phyloP scores from a whole-genome alignment of 1,140 invertebrate species.

The Drosophila obscura region DNA sequence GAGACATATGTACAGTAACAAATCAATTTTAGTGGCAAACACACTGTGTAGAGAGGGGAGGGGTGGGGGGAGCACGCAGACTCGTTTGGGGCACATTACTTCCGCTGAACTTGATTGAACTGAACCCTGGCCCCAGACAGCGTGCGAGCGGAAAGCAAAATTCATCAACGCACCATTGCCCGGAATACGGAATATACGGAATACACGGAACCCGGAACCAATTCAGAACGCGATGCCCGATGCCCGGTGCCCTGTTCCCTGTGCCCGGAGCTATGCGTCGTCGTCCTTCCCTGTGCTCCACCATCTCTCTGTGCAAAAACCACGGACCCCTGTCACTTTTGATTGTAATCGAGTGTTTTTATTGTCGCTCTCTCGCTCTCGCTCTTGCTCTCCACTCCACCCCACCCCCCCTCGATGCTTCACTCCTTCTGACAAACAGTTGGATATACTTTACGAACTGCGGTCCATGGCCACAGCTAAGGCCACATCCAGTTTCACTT shows the following conservation, averaged over 20 bases:
- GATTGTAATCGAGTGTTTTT: conserved; percentile 81
- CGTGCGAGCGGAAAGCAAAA: conserved; percentile 44
- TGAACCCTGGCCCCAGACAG: conserved; percentile 32
- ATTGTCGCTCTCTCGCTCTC: conserved; percentile 33
- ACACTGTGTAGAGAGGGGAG: background rate
- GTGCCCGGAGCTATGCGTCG: background rate
- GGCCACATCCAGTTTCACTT: conserved; percentile 15
- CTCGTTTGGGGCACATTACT: conserved; percentile 69
- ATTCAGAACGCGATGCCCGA: background rate
- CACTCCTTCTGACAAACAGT: conserved; percentile 64
- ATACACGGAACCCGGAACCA: background rate
- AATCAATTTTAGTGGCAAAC: conserved; percentile 74
- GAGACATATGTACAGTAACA: conserved; percentile 77
- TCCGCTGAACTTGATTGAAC: conserved; percentile 65
- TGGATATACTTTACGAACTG: conserved; percentile 75
- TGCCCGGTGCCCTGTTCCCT: background rate
- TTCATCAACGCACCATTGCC: conserved; percentile 50
- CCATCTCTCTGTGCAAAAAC: conserved; percentile 4
- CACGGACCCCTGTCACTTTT: conserved; percentile 70
- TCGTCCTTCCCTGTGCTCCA: background rate
- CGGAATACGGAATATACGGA: background rate
- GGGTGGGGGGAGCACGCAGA: conserved; percentile 17
- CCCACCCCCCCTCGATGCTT: conserved; percentile 3
- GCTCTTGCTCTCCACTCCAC: background rate
- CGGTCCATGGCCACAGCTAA: conserved; percentile 37